Evolutionary conservation across 2,113 vertebrate genomes (phyloP), one percentile per base, ranked within the genome.

Genomic region (Cariama cristata): DNA sequence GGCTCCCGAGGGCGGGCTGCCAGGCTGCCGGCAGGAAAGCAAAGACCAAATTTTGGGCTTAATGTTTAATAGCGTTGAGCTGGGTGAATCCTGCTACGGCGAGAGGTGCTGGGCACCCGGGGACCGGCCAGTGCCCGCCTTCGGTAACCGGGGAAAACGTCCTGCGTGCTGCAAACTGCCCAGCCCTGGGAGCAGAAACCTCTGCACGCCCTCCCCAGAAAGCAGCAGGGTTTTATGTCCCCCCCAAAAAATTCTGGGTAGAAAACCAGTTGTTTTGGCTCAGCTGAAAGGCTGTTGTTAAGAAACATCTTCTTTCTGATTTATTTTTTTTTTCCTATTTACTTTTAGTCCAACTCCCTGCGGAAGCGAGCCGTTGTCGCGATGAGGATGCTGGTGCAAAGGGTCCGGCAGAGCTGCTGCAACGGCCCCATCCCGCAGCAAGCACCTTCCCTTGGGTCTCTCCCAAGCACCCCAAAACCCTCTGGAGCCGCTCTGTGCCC

Each of bases 321-420:
- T 42, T 45, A 28, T 18, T 2, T 12, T 17, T 3, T 9, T 24
- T 14, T 9, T 1, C 14, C 8, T 23, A 0, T 32, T 63, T 82
- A 8, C 26, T 79, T 90, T 67, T 2, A 21, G 17, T 5, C 44
- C 7, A 0, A 9, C 38, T 23, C 14, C 32, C 1, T 0, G 1
- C 22, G 38, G 74, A 45, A 35, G 19, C 0, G 3, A 56, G 28
- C 26, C 12, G 2, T 12, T 0, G 0, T 3, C 1, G 2, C 1
- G 40, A 17, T 2, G 66, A 59, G 17, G 85, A 24, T 35, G 79
- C 20, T 45, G 72, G 9, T 0, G 10, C 77, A 26, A 26, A 67
- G 40, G 45, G 35, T 12, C 38, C 2, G 12, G n/a, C 45, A 67
- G 44, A 11, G 38, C 9, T 26, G 55, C 40, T 3, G 15, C 27